Base-by-base conservation (phyloP, 2,888 invertebrate species). In the Chromoteleia sp. region DNA sequence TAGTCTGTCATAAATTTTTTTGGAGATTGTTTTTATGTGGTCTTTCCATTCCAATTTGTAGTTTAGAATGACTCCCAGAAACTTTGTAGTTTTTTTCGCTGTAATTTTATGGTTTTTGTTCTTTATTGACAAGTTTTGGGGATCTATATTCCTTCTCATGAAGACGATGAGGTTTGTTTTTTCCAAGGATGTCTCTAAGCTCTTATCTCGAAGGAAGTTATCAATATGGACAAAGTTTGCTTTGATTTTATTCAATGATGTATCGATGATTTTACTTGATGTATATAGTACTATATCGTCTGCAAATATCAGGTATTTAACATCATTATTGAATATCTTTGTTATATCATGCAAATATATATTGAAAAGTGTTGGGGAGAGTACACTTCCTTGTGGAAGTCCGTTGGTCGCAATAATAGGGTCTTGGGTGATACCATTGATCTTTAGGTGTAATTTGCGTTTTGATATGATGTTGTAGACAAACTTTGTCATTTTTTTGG, bases 301-400 rank as follows among this genome's bases (percentile, higher is more conserved):
- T 8, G 33, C 33, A 33, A 8, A 33, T 8, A 33, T 8, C 1
- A 33, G 33, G 33, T 4, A 8, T 4, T 33, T 33, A 4, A 33
- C 33, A 6, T 3, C 1, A 8, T 33, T 8, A 6, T 4, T 4
- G 3, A 25, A 4, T 25, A 25, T 25, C 2, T 25, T 6, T 25
- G 2, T 25, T 6, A 33, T 8, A 8, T 33, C 33, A 8, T 8
- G 10, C 5, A 33, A 8, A 8, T 33, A 33, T 1, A 33, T 33
- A 8, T 63, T 48, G 8, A 48, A 63, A 0, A 63, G 19, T 2
- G 63, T 63, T 0, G 63, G 63, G 0, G 63, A 63, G 0, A 63
- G 48, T 8, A 14, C 43, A 14, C 33, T 48, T 2, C 63, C 63
- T 36, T 63, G 63, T 2, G 61, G n/a, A n/a, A n/a, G n/a, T n/a